phyloP scores from a whole-genome alignment of 92 coral and sea anemone species.

The Ricordea florida region DNA sequence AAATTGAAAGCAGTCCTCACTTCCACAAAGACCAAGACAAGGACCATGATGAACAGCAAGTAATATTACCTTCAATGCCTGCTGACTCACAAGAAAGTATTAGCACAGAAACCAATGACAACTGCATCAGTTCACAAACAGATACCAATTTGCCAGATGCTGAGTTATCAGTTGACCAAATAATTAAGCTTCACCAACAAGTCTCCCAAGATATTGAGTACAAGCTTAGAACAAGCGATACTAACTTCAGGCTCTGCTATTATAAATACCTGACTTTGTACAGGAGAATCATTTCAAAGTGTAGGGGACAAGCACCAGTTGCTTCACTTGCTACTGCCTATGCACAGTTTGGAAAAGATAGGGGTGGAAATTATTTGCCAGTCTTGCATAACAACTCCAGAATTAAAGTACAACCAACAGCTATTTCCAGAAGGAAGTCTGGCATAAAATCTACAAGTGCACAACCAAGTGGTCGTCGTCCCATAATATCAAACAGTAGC shows the following conservation, averaged over 20 bases:
- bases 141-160: neutral
- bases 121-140: neutral
- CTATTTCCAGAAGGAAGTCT: conserved; percentile 56
- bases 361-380: conserved; percentile 46
- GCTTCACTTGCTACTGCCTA: conserved; percentile 53
- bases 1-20: conserved; percentile 33
- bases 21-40: conserved; percentile 1
- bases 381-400: conserved; percentile 47
- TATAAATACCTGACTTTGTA: conserved; percentile 47
- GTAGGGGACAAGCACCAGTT: conserved; percentile 67
- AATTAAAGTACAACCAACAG: conserved; percentile 63
- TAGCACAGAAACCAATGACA: neutral
- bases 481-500: neutral
- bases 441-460: conserved; percentile 57
- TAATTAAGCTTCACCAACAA: conserved; percentile 51
- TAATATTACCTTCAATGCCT: neutral
- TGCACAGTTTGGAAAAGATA: conserved; percentile 49
- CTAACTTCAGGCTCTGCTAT: conserved; percentile 42
- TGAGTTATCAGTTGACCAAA: conserved; percentile 9
- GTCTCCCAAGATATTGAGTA: conserved; percentile 53
- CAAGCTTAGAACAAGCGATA: conserved; percentile 55
- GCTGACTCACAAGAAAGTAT: neutral
- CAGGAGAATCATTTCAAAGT: conserved; percentile 35
- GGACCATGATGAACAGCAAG: conserved; percentile 1
- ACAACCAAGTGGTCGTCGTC: conserved; percentile 48